Base-by-base conservation (phyloP, 1,140 invertebrate species). In the Nasonia longicornis region DNA sequence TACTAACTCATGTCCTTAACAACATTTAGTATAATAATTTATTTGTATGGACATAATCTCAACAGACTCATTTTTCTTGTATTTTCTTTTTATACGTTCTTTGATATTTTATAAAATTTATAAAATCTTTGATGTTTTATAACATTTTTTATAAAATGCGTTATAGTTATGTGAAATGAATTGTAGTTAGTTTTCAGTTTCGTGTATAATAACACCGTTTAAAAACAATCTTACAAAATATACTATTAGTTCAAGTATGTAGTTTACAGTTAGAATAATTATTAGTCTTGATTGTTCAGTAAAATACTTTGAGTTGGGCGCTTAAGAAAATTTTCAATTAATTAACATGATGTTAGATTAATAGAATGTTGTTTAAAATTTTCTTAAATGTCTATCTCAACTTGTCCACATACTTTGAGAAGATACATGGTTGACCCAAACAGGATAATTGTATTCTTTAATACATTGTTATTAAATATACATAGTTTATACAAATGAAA, bases 401-500 rank as follows among this genome's bases (percentile, higher is more conserved):
- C 35, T 7, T 45, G 16, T 29, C 26, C 11, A 52, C 26, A 6
- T 29, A 31, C 71, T 29, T 26, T 73, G 14, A 52, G 70, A 75
- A 70, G 76, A 70, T 58, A 76, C 8, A 38, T 70, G 77, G 71
- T 69, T 79, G 31, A 79, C 35, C 31, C 16, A 26, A 64, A 45
- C 16, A 67, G 35, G 14, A 14, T 48, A 14, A 16, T 16, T 16
- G 11, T 48, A 35, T 35, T 35, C 11, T 14, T 16, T 14, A 14
- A 48, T 48, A 26, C 26, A 42, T 42, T 11, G 8, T 42, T 42
- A 42, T 42, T 42, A 42, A 42, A 42, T 42, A 35, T 35, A 35
- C 31, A 35, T 35, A 35, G 3, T 35, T 35, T 35, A 35, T 48
- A 14, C 10, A 16, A 48, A 48, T 14, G 16, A 48, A 16, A 48